These are phyloP conservation scores for Empidonax traillii DNA, from an alignment of 2,113 vertebrate species.

Conservation along the genomic window DNA sequence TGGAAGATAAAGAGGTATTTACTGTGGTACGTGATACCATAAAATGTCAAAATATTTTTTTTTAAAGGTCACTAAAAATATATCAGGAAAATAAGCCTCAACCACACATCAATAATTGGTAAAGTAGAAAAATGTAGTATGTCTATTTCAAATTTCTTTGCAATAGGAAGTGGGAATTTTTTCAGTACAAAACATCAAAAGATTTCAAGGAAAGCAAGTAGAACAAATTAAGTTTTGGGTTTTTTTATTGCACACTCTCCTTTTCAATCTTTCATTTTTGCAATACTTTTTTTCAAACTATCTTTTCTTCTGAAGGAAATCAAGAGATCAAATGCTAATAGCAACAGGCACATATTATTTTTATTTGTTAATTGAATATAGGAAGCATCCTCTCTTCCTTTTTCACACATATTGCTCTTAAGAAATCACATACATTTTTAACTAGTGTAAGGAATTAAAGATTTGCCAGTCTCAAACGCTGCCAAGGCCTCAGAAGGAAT, in stretches of 20 bases:
- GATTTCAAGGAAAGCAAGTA: background rate
- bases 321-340: background rate
- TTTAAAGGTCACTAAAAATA: background rate
- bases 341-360: background rate
- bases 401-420: background rate
- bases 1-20: background rate
- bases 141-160: background rate
- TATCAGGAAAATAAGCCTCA: background rate
- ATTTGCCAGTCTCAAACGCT: background rate
- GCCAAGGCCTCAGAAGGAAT: background rate
- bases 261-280: background rate
- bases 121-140: background rate
- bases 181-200: background rate
- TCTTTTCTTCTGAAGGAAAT: background rate
- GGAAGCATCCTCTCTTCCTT: background rate
- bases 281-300: background rate
- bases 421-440: background rate
- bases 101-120: background rate
- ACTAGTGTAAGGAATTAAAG: background rate
- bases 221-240: background rate
- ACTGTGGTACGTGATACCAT: background rate
- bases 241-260: background rate
- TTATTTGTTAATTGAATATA: background rate
- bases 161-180: background rate
- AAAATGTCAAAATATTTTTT: background rate